These are phyloP conservation scores for Gryon sp. DNA, from an alignment of 1,140 invertebrate species.

Conservation along the genomic window DNA sequence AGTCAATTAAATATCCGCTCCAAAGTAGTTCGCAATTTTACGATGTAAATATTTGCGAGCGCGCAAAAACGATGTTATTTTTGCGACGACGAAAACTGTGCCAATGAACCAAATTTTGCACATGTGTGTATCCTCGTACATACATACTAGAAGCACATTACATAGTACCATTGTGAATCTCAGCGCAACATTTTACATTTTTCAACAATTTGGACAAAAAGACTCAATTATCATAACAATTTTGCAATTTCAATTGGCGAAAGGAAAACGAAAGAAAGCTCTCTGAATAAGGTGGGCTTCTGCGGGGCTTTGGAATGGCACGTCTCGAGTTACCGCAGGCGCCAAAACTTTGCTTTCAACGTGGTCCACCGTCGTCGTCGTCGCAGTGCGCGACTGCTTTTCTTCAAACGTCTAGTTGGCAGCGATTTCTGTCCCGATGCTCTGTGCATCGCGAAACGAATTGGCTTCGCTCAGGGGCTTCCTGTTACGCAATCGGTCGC, in stretches of 20 bases:
- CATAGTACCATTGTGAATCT: too few relatives aligned
- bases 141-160: too few relatives aligned
- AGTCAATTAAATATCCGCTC: too few relatives aligned
- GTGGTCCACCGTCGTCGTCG: slow-evolving; percentile 57
- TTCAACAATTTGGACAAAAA: too few relatives aligned
- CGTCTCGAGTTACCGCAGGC: slow-evolving; percentile 76
- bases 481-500: slow-evolving; percentile 67
- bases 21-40: background rate
- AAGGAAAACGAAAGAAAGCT: slow-evolving; percentile 61
- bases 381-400: too few relatives aligned
- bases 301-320: slow-evolving; percentile 69
- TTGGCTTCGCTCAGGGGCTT: slow-evolving; percentile 68
- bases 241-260: slow-evolving; percentile 31
- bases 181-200: background rate
- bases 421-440: slow-evolving; percentile 76
- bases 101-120: slow-evolving; percentile 36
- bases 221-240: too few relatives aligned
- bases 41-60: slow-evolving; percentile 15
- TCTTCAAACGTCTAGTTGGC: slow-evolving; percentile 75
- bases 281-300: slow-evolving; percentile 42
- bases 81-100: slow-evolving; percentile 21
- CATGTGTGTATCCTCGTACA: too few relatives aligned
- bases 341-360: slow-evolving; percentile 70
- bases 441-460: slow-evolving; percentile 76
- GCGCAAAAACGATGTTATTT: slow-evolving; percentile 30